Conservation (phyloP, 2,797 vertebrate species). For the Myiotriccus ornatus region DNA sequence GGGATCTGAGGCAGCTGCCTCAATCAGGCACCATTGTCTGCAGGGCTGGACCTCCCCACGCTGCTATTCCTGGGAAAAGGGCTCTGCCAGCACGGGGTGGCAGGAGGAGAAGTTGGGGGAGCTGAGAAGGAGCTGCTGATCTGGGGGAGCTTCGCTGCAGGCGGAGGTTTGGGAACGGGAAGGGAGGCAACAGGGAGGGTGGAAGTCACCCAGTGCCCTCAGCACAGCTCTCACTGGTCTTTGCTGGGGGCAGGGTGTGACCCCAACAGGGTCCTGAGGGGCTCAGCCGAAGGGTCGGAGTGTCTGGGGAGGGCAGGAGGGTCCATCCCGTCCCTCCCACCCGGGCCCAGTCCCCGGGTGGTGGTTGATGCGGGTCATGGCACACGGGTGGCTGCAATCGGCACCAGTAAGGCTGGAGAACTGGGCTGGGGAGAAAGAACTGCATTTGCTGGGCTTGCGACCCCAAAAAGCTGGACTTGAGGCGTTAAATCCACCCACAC, state of each 20-base stretch:
- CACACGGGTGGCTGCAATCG: neutral
- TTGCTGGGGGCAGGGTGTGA: neutral
- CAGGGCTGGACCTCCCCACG: neutral
- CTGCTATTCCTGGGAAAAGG: neutral
- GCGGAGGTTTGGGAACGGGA: neutral
- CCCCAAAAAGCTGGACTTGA: neutral
- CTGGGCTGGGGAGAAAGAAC: neutral
- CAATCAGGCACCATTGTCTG: constrained; percentile 36
- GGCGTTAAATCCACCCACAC: neutral
- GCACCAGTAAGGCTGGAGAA: neutral
- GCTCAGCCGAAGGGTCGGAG: too few species aligned
- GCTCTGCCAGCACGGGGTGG: constrained; percentile 6
- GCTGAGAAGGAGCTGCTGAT: neutral
- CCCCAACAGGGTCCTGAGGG: neutral
- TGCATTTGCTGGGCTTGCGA: neutral
- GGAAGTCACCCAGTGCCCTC: neutral
- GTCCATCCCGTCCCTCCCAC: too few species aligned
- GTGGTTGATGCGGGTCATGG: too few species aligned
- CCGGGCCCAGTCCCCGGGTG: too few species aligned
- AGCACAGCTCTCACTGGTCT: rapidly evolving
- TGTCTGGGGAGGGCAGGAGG: neutral
- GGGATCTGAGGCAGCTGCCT: constrained; percentile 17
- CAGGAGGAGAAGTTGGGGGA: neutral
- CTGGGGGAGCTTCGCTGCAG: neutral
- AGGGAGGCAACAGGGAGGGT: neutral